Conservation (phyloP, 2,797 vertebrate genomes). For the Euthynnus affinis region DNA sequence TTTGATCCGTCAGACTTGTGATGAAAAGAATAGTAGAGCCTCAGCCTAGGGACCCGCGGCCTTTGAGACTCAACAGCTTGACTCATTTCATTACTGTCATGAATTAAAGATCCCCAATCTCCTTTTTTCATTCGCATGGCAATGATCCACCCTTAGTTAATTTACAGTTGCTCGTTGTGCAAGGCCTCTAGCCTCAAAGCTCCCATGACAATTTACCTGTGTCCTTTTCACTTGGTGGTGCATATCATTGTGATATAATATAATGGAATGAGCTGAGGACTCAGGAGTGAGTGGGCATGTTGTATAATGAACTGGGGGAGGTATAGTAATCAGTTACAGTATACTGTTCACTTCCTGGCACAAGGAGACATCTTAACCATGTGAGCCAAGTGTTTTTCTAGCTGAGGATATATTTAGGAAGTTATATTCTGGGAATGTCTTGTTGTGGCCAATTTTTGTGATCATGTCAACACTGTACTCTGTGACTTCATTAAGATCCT, state of each 20-base stretch:
- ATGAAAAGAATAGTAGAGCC: slow-evolving; percentile 74
- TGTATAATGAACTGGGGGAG: slow-evolving; percentile 66
- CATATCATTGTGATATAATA: slow-evolving; percentile 66
- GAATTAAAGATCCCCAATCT: slow-evolving; percentile 81
- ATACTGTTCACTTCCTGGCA: slow-evolving; percentile 36
- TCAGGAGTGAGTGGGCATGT: slow-evolving; percentile 50
- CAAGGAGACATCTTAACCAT: slow-evolving; percentile 31
- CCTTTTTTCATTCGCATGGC: slow-evolving; percentile 48
- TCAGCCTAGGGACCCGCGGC: slow-evolving; percentile 55
- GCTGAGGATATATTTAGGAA: slow-evolving; percentile 31
- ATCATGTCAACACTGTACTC: slow-evolving; percentile 19
- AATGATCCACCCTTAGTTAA: slow-evolving; percentile 67
- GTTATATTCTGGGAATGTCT: slow-evolving; percentile 23
- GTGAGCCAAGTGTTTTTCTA: slow-evolving; percentile 33
- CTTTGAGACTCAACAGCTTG: slow-evolving; percentile 79
- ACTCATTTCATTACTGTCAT: slow-evolving; percentile 83
- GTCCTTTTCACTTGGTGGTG: slow-evolving; percentile 68
- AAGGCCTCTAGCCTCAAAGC: slow-evolving; percentile 63
- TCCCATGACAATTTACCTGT: slow-evolving; percentile 78
- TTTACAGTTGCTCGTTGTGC: slow-evolving; percentile 66
- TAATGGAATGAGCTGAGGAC: slow-evolving; percentile 52
- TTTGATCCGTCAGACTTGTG: slow-evolving; percentile 68
- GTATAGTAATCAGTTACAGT: slow-evolving; percentile 57
- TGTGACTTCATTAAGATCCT: slow-evolving; percentile 44
- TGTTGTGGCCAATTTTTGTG: slow-evolving; percentile 14